phyloP scores from a whole-genome alignment of 2,888 invertebrate genomes.

The Anarsia innoxiella region DNA sequence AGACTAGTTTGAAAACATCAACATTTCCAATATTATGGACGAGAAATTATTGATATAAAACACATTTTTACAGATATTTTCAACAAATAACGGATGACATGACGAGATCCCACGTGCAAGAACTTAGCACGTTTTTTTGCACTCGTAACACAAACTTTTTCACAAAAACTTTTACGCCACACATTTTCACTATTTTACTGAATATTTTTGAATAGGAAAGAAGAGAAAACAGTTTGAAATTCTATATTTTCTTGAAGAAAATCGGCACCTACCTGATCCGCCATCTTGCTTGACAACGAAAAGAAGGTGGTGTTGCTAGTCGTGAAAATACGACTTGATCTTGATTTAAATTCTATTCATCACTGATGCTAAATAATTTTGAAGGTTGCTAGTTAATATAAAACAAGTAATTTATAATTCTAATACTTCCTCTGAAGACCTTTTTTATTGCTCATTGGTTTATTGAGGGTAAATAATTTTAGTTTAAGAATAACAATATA shows the following conservation, averaged over 20 bases:
- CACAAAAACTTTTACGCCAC: slow-evolving; percentile 17
- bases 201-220: slow-evolving; percentile 19
- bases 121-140: slow-evolving; percentile 35
- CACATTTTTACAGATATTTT: too few relatives aligned
- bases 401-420: too few relatives aligned
- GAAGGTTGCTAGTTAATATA: too few relatives aligned
- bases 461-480: too few relatives aligned
- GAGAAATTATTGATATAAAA: too few relatives aligned
- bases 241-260: slow-evolving; percentile 31
- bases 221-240: slow-evolving; percentile 14
- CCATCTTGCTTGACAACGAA: slow-evolving; percentile 81
- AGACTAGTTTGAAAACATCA: too few relatives aligned
- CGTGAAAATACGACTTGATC: slow-evolving; percentile 9
- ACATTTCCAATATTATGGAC: too few relatives aligned
- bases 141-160: slow-evolving; percentile 24
- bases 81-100: slow-evolving; percentile 1
- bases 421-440: too few relatives aligned
- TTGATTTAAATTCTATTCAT: neutral
- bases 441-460: too few relatives aligned
- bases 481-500: too few relatives aligned
- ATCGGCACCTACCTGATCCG: slow-evolving; percentile 83
- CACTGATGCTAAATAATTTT: too few relatives aligned
- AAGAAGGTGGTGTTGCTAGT: slow-evolving; percentile 54
- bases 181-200: slow-evolving; percentile 8
- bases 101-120: slow-evolving; percentile 43